These are phyloP conservation scores for Montipora cactus DNA, from an alignment of 64 coral and sea anemone species.

Conservation along the genomic window DNA sequence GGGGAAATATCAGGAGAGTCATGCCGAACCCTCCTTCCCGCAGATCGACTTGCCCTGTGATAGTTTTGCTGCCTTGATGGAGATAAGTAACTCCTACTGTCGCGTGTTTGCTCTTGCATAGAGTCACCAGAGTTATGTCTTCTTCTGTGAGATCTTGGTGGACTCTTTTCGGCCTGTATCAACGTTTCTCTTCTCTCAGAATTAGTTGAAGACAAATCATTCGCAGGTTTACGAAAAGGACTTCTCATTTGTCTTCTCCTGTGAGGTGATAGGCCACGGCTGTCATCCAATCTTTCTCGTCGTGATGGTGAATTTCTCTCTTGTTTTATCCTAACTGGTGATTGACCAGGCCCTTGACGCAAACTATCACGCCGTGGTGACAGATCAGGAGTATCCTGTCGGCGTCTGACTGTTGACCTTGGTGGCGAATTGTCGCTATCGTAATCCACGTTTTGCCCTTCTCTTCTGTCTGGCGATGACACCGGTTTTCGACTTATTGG, in stretches of 20 bases:
- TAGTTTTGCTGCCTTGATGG: background rate
- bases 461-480: background rate
- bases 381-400: conserved; percentile 76
- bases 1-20: conserved; percentile 70
- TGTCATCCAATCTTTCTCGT: conserved; percentile 13
- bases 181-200: background rate
- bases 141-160: conserved; percentile 36
- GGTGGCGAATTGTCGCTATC: conserved; percentile 50
- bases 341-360: conserved; percentile 37
- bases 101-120: background rate
- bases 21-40: background rate
- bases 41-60: background rate
- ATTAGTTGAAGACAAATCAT: background rate
- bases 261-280: conserved; percentile 66
- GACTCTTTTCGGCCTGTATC: background rate
- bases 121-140: conserved; percentile 43
- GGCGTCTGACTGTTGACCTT: conserved; percentile 18
- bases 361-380: conserved; percentile 57
- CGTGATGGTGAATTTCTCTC: conserved; percentile 51
- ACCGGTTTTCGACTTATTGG: conserved; percentile 44
- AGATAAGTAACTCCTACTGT: background rate
- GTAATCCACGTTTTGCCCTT: background rate
- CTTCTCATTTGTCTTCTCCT: conserved; percentile 18
- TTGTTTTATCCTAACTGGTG: conserved; percentile 27
- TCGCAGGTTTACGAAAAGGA: background rate